phyloP scores from a whole-genome alignment of 2,113 vertebrate genomes.

The Atractosteus spatula region DNA sequence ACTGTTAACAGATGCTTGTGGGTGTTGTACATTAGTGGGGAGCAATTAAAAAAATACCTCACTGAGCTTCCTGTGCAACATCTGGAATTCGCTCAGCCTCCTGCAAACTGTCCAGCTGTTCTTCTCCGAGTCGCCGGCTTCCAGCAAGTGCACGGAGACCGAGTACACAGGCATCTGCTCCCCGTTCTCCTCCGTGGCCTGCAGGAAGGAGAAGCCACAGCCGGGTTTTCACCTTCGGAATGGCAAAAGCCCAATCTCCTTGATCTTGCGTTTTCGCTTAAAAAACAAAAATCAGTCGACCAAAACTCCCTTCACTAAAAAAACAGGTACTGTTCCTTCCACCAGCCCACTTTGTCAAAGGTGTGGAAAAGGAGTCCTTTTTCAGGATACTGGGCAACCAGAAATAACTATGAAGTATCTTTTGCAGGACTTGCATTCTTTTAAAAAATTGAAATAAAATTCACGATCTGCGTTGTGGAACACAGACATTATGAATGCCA shows the following conservation, averaged over 20 bases:
- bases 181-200: constrained; percentile 91
- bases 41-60: constrained; percentile 71
- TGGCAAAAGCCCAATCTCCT: not conserved
- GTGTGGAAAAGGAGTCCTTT: no score
- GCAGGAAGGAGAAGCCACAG: not conserved
- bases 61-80: constrained; percentile 89
- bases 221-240: not conserved
- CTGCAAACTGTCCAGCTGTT: constrained; percentile 88
- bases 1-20: not conserved
- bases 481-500: no score
- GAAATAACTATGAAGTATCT: no score
- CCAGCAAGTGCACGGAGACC: constrained; percentile 81
- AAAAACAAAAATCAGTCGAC: no score
- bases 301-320: no score
- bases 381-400: no score
- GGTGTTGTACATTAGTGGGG: not conserved
- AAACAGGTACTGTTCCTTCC: no score
- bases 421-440: no score
- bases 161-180: constrained; percentile 90
- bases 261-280: no score
- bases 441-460: no score
- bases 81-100: constrained; percentile 94
- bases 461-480: no score
- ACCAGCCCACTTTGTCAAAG: no score
- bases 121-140: constrained; percentile 73